Base-by-base conservation (phyloP, 2,888 invertebrate species). In the Drosophila diplacantha region DNA sequence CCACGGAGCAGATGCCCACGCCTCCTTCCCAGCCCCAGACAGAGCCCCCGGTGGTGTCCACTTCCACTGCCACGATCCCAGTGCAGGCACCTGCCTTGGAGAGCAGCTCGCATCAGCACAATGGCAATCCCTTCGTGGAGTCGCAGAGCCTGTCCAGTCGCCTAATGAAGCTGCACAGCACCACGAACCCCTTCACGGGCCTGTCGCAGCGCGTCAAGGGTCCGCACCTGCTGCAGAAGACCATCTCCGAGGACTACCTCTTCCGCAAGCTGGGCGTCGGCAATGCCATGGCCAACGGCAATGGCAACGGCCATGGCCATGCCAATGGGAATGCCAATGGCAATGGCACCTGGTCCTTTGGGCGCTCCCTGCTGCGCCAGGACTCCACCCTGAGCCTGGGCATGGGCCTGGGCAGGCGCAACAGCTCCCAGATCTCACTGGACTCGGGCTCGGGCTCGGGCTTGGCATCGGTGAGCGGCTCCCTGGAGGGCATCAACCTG, bases 181-280 rank as follows among this genome's bases (percentile, higher is more conserved):
- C 80, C 5, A 83, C 81, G 31, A 85, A 85, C 62, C 81, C 85
- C 3, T 85, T 88, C 44, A 79, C 86, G 3, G 84, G 86, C 2
- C 70, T 87, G 9, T 72, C 84, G 12, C 85, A 86, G 43, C 83
- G 83, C 29, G 84, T 86, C 34, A 88, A 87, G 53, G 86, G 86
- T 5, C 84, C 85, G 7, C 84, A 85, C n/a, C 78, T 85, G 75
- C 71, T 89, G 56, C 88, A 89, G 50, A 89, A 89, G 71, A 89
- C 88, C 22, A 85, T 87, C 49, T 89, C 88, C 5, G 89, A 89
- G 73, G 88, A 88, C 53, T 86, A 85, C 62, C 81, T 89, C 2
- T 87, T 86, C 55, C 85, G 87, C 20, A 86, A 85, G 46, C 70
- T 85, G 52, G 83, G 78, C 53, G 54, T 71, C 31, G 69, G 68